Evolutionary conservation across 1,140 invertebrate genomes (phyloP).

Genomic region (Habropoda laboriosa): DNA sequence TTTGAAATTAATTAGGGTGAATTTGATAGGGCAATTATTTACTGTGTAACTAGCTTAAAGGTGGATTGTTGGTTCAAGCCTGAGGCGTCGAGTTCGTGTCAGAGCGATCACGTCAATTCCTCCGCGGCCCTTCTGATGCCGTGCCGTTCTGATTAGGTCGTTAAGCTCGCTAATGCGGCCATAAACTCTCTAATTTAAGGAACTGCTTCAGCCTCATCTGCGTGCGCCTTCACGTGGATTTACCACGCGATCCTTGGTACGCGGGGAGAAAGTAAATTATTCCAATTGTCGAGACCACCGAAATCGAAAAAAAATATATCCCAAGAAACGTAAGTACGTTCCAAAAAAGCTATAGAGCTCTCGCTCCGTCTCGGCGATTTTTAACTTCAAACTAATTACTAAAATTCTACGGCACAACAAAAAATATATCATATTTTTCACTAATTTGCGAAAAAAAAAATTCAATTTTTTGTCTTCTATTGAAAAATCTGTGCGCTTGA

Average conservation of each 20-base stretch:
- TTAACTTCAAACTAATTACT: too few relatives aligned
- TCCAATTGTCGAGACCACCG: not conserved
- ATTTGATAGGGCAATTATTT: too few relatives aligned
- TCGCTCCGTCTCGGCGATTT: too few relatives aligned
- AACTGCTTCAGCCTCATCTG: slow-evolving; percentile 33
- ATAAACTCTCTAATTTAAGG: slow-evolving; percentile 71
- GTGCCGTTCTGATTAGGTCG: slow-evolving; percentile 70
- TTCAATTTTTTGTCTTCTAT: too few relatives aligned
- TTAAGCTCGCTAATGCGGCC: slow-evolving; percentile 69
- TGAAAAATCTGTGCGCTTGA: too few relatives aligned
- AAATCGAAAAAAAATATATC: not conserved
- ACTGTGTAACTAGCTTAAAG: too few relatives aligned
- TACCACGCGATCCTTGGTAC: not conserved
- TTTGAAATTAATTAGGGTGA: too few relatives aligned
- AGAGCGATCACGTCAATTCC: slow-evolving; percentile 51
- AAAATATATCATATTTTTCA: too few relatives aligned
- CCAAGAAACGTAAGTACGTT: too few relatives aligned
- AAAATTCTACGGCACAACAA: too few relatives aligned
- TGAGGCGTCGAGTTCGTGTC: slow-evolving; percentile 62
- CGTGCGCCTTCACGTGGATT: not conserved
- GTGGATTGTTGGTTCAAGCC: slow-evolving; percentile 39
- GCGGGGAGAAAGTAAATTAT: not conserved
- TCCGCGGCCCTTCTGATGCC: slow-evolving; percentile 47
- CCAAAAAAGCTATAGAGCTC: too few relatives aligned
- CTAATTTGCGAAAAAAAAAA: too few relatives aligned